Base-by-base conservation (phyloP, 2,113 vertebrate genomes). In the Rhabdornis inornatus region DNA sequence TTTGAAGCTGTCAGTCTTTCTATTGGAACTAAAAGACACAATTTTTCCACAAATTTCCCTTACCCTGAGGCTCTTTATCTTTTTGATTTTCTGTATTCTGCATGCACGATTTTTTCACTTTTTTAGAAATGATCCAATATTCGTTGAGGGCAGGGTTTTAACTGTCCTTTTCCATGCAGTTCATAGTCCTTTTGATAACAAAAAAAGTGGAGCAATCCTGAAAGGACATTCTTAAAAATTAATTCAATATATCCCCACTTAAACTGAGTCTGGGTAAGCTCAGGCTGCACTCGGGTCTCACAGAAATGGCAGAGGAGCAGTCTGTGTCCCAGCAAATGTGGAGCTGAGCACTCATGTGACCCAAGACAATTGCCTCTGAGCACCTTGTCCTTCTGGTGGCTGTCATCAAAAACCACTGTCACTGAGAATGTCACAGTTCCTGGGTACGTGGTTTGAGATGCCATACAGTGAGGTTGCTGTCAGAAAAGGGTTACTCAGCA, bases 71-170 rank as follows among this genome's bases (percentile, higher is more conserved):
- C 49, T 42, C 42, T 70, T 89, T 11, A 80, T 30, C 23, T 68
- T 77, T 79, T 49, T 82, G 10, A 50, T 94, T 95, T 96, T 91
- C 49, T 84, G 77, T 88, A 37, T 83, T 69, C 59, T 82, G 49
- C 9, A 27, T 44, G 5, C 1, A 2, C 13, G 10, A 25, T 60
- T 83, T 89, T 63, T 44, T 45, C 57, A 30, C 35, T 21, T 40
- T 89, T 93, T 94, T 80, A 92, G 47, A 85, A 85, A 64, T 75
- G 0, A 82, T 49, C 37, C 59, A 79, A 53, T 59, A 33, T 23
- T 16, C 0, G 0, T 25, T 52, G 63, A 81, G 60, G 47, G 33
- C 33, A 80, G 53, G 14, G 13, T 45, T 93, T 86, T 65, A 59
- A 25, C 40, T 76, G 20, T 47, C 40, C 47, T 91, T 94, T 91